Evolutionary conservation across 2,888 invertebrate genomes (phyloP).

Genomic region (Perizoma flavofasciatum): DNA sequence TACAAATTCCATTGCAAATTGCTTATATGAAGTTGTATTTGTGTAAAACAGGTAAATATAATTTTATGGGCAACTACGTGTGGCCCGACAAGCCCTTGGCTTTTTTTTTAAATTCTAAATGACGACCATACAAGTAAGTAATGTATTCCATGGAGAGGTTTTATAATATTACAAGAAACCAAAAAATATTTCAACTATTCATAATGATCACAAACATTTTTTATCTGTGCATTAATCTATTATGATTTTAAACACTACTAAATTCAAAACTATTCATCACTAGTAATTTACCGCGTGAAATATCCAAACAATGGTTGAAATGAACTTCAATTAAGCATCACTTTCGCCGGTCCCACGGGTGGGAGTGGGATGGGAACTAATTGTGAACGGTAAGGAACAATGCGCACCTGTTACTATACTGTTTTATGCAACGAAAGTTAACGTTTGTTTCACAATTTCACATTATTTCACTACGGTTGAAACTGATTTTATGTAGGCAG

Average conservation of each 20-base stretch:
- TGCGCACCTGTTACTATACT: slow-evolving; percentile 46
- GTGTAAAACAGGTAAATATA: too few species aligned
- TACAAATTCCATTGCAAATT: too few species aligned
- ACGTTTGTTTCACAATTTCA: slow-evolving; percentile 48
- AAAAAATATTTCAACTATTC: too few species aligned
- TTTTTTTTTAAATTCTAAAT: too few species aligned
- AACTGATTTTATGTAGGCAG: slow-evolving; percentile 12
- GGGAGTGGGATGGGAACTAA: slow-evolving; percentile 41
- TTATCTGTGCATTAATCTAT: too few species aligned
- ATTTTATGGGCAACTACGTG: too few species aligned
- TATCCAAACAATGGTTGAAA: slow-evolving; percentile 37
- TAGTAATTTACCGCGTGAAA: slow-evolving; percentile 43
- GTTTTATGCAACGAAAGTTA: slow-evolving; percentile 75
- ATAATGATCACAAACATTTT: too few species aligned
- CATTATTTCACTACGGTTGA: slow-evolving; percentile 29
- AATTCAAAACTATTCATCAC: slow-evolving; percentile 17
- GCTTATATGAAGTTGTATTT: too few species aligned
- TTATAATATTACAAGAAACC: too few species aligned
- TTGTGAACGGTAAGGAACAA: slow-evolving; percentile 54
- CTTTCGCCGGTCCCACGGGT: slow-evolving; percentile 41
- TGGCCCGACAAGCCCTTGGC: too few species aligned
- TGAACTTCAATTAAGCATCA: slow-evolving; percentile 33
- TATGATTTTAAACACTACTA: background rate
- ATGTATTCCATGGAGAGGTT: too few species aligned
- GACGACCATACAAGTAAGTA: too few species aligned